Conservation (phyloP, 1,140 invertebrate species). For the Ips nitidus region DNA sequence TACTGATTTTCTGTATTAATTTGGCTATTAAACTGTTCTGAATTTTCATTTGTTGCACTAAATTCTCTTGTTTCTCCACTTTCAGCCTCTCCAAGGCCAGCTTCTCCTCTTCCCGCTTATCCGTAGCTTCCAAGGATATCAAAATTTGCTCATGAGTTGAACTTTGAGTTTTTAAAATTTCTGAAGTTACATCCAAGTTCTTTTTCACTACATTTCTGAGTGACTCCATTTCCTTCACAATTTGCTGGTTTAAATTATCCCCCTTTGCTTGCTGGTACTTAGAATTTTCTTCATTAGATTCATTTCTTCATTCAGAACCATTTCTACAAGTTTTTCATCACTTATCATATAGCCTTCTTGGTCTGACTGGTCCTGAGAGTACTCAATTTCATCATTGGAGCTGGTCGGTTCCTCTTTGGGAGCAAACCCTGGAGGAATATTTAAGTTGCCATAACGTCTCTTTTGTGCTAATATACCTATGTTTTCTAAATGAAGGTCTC, state of each 20-base stretch:
- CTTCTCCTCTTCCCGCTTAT: constrained; percentile 25
- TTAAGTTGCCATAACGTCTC: constrained; percentile 10
- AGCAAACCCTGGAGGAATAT: constrained; percentile 16
- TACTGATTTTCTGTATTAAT: constrained; percentile 29
- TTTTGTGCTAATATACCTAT: background rate
- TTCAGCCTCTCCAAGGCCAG: constrained; percentile 9
- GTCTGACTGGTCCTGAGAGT: background rate
- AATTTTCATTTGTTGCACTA: constrained; percentile 24
- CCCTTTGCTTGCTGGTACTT: background rate
- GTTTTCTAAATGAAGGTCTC: background rate
- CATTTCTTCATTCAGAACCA: constrained; percentile 9
- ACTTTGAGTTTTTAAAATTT: constrained; percentile 16
- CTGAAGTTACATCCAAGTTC: constrained; percentile 6
- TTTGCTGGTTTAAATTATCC: too few species aligned
- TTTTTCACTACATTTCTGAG: constrained; percentile 19
- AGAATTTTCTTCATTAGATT: background rate
- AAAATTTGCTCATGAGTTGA: constrained; percentile 18
- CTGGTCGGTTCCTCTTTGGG: background rate
- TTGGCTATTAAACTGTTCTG: constrained; percentile 27
- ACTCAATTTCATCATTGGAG: background rate
- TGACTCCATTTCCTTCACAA: too few species aligned
- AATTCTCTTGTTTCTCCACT: constrained; percentile 11
- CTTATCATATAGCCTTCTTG: constrained; percentile 2
- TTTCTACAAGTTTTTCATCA: constrained; percentile 13
- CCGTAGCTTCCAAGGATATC: constrained; percentile 9